phyloP scores from a whole-genome alignment of 2,113 vertebrate species.

The Cryptotis parvus region DNA sequence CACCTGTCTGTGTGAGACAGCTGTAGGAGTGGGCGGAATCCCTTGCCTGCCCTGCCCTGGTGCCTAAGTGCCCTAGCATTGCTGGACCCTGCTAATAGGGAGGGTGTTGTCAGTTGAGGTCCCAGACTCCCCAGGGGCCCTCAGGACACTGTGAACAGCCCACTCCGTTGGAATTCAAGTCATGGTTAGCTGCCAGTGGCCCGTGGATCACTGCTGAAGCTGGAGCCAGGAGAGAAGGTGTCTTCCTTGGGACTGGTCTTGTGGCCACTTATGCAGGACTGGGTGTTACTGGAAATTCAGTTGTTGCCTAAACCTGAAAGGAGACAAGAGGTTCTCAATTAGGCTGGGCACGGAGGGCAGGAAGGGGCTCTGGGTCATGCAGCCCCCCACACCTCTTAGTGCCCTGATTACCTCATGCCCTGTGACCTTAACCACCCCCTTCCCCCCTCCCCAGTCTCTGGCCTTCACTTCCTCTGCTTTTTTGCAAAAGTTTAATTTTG shows the following conservation, averaged over 20 bases:
- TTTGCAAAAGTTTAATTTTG: background rate
- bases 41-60: too few relatives aligned
- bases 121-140: background rate
- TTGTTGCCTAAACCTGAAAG: slow-evolving; percentile 76
- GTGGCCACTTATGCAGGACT: background rate
- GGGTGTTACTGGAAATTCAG: slow-evolving; percentile 68
- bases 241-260: background rate
- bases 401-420: too few relatives aligned
- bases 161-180: background rate
- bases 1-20: background rate
- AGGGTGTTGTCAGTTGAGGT: rapidly evolving
- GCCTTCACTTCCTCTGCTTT: background rate
- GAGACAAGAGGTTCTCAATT: slow-evolving; percentile 67
- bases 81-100: background rate
- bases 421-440: too few relatives aligned
- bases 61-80: background rate
- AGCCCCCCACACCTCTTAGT: background rate
- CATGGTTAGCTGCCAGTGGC: background rate
- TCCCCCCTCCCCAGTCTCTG: background rate
- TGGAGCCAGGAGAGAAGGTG: background rate
- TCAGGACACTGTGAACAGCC: background rate
- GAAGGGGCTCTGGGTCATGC: rapidly evolving
- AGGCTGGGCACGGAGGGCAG: background rate
- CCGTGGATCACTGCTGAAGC: background rate
- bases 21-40: background rate